Evolutionary conservation across 2,113 vertebrate species (phyloP).

Genomic region (Atlantisia rogersi): DNA sequence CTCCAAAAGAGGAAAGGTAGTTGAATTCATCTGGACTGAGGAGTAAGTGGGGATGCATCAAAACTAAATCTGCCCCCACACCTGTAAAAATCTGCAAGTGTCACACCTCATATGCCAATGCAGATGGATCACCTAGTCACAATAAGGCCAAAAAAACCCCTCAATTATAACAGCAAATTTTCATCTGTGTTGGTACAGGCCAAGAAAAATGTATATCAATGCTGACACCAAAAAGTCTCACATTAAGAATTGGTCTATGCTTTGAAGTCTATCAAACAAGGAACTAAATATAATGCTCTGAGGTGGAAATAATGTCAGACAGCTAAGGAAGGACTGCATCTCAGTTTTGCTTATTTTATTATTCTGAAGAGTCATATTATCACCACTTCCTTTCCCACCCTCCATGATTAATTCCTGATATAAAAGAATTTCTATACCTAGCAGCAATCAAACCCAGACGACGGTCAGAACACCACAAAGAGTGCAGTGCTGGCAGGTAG

Average conservation of each 20-base stretch:
- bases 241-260: not conserved
- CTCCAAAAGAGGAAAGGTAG: not conserved
- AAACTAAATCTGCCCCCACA: accelerated
- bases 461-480: accelerated
- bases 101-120: not conserved
- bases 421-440: not conserved
- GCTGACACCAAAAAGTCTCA: not conserved
- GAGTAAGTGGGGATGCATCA: not conserved
- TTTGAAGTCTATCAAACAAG: not conserved
- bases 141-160: accelerated
- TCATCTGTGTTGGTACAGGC: not conserved
- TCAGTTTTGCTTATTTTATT: not conserved
- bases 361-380: not conserved
- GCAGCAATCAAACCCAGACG: not conserved
- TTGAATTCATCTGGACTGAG: not conserved
- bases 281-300: not conserved
- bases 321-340: not conserved
- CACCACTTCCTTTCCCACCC: not conserved
- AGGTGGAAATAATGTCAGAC: not conserved
- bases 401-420: not conserved
- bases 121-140: not conserved
- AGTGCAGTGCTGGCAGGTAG: not conserved
- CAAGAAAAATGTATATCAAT: not conserved
- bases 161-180: not conserved
- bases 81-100: not conserved